phyloP scores from a whole-genome alignment of 1,140 invertebrate genomes.

The Heliconius hermathena region DNA sequence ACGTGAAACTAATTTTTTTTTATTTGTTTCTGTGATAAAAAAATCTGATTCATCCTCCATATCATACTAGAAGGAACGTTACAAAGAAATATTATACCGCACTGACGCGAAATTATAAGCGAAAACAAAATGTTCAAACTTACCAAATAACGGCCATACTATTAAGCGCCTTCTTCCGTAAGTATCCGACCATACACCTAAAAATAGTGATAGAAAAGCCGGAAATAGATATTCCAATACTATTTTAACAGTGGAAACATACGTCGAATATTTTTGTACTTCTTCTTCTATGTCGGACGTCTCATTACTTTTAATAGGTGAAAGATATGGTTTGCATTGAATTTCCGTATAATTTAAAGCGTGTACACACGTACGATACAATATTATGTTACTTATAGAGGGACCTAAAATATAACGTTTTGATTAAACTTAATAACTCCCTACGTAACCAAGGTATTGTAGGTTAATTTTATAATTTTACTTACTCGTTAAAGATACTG shows the following conservation, averaged over 20 bases:
- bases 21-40: neutral
- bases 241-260: slow-evolving; percentile 82
- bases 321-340: slow-evolving; percentile 64
- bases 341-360: slow-evolving; percentile 51
- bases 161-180: slow-evolving; percentile 87
- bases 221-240: slow-evolving; percentile 84
- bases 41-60: neutral
- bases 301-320: slow-evolving; percentile 67
- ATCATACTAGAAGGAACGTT: neutral
- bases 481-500: slow-evolving; percentile 56
- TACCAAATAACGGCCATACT: slow-evolving; percentile 77
- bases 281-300: slow-evolving; percentile 82
- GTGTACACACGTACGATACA: slow-evolving; percentile 68
- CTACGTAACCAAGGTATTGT: neutral
- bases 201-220: slow-evolving; percentile 84
- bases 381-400: slow-evolving; percentile 62
- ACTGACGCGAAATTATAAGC: neutral
- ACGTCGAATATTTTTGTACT: slow-evolving; percentile 84
- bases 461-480: slow-evolving; percentile 7
- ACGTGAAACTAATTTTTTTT: no score
- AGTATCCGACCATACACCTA: slow-evolving; percentile 88
- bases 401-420: slow-evolving; percentile 41
- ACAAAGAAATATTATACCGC: neutral
- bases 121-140: slow-evolving; percentile 29
- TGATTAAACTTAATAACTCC: neutral